A percentile compares a stretch with the other conserved stretches of the same genome.
These are phyloP conservation scores for Peromyscus californicus DNA, from an alignment of 2,113 vertebrate species.

Conservation along the genomic window DNA sequence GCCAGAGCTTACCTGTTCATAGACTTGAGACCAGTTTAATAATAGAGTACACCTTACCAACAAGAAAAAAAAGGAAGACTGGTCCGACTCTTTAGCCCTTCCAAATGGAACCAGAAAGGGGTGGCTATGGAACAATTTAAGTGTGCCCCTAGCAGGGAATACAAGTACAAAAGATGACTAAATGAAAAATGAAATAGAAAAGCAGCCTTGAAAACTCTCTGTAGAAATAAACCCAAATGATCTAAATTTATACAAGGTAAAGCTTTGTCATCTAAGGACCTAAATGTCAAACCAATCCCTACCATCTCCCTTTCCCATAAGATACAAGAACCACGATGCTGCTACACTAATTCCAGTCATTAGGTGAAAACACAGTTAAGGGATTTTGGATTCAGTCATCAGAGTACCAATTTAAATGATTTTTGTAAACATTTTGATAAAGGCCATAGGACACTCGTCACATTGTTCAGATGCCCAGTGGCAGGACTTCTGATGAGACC, in stretches of 20 bases:
- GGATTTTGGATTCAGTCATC: conserved; percentile 63
- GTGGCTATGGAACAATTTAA: background rate
- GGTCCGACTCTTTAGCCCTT: background rate
- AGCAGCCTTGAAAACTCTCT: conserved; percentile 23
- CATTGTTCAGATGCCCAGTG: conserved; percentile 76
- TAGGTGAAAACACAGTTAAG: conserved; percentile 58
- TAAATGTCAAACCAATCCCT: conserved; percentile 42
- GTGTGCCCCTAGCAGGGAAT: background rate
- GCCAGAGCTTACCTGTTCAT: conserved; percentile 96
- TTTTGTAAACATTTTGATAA: conserved; percentile 73
- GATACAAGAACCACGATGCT: conserved; percentile 38
- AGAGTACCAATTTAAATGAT: conserved; percentile 69
- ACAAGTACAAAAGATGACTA: background rate
- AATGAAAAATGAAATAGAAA: conserved; percentile 32
- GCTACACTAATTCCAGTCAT: conserved; percentile 26
- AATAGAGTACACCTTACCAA: conserved; percentile 96
- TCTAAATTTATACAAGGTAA: conserved; percentile 49
- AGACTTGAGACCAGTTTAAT: conserved; percentile 97
- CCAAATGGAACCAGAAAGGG: background rate
- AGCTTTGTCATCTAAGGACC: conserved; percentile 46
- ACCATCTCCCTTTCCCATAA: conserved; percentile 5
- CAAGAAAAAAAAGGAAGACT: background rate
- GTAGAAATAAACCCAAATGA: conserved; percentile 25
- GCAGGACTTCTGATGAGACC: conserved; percentile 72
- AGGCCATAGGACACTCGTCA: conserved; percentile 62